Evolutionary conservation across 1,140 invertebrate species (phyloP).

Genomic region (honey bee (Apis mellifera)): DNA sequence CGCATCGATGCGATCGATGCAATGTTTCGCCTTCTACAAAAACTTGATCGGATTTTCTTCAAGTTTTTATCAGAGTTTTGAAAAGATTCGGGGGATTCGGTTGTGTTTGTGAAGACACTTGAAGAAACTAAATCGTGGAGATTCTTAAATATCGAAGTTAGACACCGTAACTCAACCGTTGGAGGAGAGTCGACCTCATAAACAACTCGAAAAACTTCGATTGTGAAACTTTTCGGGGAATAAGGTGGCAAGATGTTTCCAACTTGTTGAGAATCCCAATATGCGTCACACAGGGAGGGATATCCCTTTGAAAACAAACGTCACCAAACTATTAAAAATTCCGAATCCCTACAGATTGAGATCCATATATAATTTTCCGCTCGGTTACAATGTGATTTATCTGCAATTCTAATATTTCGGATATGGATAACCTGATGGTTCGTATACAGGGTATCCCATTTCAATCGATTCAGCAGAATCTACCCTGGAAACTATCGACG

Average conservation of each 20-base stretch:
- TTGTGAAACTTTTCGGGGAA: slow-evolving; percentile 77
- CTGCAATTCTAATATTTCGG: neutral
- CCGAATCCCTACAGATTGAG: slow-evolving; percentile 22
- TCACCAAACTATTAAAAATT: slow-evolving; percentile 74
- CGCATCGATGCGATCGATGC: no score
- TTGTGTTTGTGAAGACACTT: neutral
- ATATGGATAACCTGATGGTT: neutral
- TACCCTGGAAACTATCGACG: no score
- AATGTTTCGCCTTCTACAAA: neutral
- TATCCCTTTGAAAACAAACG: slow-evolving; percentile 63
- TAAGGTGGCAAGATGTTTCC: slow-evolving; percentile 48
- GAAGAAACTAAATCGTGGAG: slow-evolving; percentile 29
- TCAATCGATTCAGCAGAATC: no score
- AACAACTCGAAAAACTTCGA: slow-evolving; percentile 80
- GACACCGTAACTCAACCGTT: slow-evolving; percentile 47
- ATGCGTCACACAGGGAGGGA: slow-evolving; percentile 40
- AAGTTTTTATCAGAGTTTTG: neutral
- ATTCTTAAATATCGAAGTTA: slow-evolving; percentile 59
- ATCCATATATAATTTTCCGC: slow-evolving; percentile 57
- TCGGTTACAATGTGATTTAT: neutral
- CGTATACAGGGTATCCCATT: no score
- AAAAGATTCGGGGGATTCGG: slow-evolving; percentile 2
- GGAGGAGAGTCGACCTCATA: slow-evolving; percentile 69
- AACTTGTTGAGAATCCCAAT: slow-evolving; percentile 43
- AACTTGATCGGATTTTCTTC: slow-evolving; percentile 1